Conservation (phyloP, 2,113 vertebrate genomes). For the Xerus inauris region DNA sequence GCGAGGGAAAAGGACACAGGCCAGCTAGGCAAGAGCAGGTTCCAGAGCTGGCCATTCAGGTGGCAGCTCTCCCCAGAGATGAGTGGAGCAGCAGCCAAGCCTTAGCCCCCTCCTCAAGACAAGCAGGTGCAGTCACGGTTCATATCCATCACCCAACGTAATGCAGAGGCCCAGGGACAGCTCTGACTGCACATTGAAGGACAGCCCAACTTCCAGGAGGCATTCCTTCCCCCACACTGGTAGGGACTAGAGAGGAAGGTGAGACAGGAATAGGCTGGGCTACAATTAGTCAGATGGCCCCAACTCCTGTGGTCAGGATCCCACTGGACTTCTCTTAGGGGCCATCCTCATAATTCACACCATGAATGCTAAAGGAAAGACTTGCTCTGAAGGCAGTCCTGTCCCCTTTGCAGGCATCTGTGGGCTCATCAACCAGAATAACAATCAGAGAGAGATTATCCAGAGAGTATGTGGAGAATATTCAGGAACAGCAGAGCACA, state of each 20-base stretch:
- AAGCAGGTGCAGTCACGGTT: neutral
- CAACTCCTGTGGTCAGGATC: too few species aligned
- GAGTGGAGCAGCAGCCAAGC: neutral
- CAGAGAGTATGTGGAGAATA: too few species aligned
- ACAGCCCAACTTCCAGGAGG: neutral
- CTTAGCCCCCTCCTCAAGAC: rapidly evolving
- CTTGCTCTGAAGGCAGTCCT: neutral
- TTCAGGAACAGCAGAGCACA: too few species aligned
- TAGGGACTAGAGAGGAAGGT: neutral
- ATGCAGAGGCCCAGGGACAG: neutral
- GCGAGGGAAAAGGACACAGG: neutral
- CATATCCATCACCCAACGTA: neutral
- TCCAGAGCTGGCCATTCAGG: neutral
- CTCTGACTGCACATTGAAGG: too few species aligned
- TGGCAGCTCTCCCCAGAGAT: neutral
- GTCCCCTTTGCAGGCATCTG: neutral
- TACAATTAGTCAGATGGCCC: neutral
- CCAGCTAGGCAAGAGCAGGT: neutral
- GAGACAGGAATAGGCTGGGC: neutral
- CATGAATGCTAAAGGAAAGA: neutral
- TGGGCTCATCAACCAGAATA: too few species aligned
- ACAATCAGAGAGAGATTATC: too few species aligned
- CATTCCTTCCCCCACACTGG: neutral
- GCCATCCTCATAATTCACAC: neutral
- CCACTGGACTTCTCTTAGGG: neutral